phyloP scores from a whole-genome alignment of 2,113 vertebrate species.

The Choloepus hoffmanni region DNA sequence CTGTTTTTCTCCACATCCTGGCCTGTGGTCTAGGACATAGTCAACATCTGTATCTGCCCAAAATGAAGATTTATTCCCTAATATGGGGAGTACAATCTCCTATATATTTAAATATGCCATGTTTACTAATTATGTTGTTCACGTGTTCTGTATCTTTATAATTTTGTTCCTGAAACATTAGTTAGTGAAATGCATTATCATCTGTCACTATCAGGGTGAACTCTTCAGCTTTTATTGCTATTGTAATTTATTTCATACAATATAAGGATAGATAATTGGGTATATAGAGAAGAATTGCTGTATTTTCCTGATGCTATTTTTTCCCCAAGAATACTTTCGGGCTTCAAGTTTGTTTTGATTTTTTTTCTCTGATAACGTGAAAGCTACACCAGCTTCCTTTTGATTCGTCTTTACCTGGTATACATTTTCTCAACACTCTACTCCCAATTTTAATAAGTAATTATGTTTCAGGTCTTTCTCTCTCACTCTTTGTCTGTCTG shows the following conservation, averaged over 20 bases:
- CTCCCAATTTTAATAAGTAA: background rate
- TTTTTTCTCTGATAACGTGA: background rate
- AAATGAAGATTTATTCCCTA: background rate
- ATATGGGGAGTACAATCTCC: background rate
- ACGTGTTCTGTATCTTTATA: conserved; percentile 21
- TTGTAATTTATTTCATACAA: conserved; percentile 12
- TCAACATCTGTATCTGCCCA: background rate
- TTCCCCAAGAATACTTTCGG: background rate
- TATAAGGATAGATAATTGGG: background rate
- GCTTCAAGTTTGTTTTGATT: background rate
- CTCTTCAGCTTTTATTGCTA: background rate
- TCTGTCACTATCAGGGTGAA: background rate
- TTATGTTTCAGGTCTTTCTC: background rate
- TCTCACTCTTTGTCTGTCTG: background rate
- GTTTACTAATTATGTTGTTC: background rate
- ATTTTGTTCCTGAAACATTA: background rate
- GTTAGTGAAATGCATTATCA: background rate
- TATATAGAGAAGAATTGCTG: background rate
- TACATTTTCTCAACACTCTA: background rate
- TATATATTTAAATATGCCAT: background rate
- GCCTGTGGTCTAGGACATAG: background rate
- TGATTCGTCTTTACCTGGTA: background rate
- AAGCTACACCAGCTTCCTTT: background rate
- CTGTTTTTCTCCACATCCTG: background rate
- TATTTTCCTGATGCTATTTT: background rate